Conservation (phyloP, 2,113 vertebrate species). For the Tor tambroides region DNA sequence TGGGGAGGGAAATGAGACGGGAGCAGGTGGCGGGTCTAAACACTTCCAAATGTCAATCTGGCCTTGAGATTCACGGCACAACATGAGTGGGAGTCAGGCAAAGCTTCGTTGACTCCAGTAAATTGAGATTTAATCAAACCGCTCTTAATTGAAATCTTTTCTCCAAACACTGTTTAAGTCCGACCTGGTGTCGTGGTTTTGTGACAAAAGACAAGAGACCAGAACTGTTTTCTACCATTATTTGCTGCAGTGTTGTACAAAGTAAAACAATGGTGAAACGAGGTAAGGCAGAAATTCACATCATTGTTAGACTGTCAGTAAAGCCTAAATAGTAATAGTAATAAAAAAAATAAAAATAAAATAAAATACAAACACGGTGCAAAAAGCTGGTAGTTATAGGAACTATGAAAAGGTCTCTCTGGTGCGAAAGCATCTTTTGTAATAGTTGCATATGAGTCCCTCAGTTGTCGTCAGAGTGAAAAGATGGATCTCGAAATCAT, state of each 20-base stretch:
- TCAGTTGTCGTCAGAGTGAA: background rate
- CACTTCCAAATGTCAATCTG: slow-evolving; percentile 66
- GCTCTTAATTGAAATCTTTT: slow-evolving; percentile 55
- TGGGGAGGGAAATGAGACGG: slow-evolving; percentile 58
- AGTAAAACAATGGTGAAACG: background rate
- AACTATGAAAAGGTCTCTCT: no score
- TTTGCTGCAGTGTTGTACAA: background rate
- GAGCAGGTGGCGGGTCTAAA: slow-evolving; percentile 72
- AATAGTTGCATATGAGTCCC: background rate
- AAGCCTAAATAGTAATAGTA: background rate
- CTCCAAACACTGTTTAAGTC: slow-evolving; percentile 22
- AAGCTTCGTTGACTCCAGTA: slow-evolving; percentile 42
- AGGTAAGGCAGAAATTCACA: background rate
- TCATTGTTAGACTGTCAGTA: background rate
- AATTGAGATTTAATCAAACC: slow-evolving; percentile 54
- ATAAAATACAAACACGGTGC: no score
- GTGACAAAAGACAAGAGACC: slow-evolving; percentile 20
- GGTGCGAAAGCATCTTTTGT: no score
- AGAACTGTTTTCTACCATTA: background rate
- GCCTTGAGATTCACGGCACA: slow-evolving; percentile 61
- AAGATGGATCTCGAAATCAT: background rate
- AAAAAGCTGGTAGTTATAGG: no score
- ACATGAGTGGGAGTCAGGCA: slow-evolving; percentile 61
- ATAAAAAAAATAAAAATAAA: background rate
- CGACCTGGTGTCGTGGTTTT: slow-evolving; percentile 39